phyloP scores from a whole-genome alignment of 1,140 invertebrate species.

The Meloidogyne exigua region DNA sequence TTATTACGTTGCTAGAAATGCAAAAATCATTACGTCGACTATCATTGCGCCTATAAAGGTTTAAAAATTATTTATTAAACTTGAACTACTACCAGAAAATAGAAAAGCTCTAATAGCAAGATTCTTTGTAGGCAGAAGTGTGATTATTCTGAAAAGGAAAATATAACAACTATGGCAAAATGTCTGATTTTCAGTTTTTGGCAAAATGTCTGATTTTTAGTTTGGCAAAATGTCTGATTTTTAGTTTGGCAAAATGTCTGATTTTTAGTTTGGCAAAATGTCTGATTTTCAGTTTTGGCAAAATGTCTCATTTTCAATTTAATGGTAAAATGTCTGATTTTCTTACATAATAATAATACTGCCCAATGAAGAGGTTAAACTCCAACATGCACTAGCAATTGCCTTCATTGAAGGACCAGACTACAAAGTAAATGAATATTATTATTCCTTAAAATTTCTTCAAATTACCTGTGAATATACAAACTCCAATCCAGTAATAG shows the following conservation, averaged over 20 bases:
- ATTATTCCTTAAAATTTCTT: not conserved
- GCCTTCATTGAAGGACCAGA: not conserved
- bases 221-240: too few relatives aligned
- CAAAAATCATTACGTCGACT: not conserved
- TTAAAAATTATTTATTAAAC: too few relatives aligned
- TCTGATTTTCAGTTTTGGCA: not conserved
- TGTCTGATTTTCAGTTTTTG: not conserved
- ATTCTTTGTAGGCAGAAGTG: not conserved
- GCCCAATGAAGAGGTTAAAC: not conserved
- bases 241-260: not conserved
- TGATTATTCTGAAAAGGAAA: not conserved
- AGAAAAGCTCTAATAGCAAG: not conserved
- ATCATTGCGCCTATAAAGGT: not conserved
- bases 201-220: not conserved
- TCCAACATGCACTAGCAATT: not conserved
- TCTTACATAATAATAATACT: slow-evolving; percentile 2
- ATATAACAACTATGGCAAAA: not conserved
- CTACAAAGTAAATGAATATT: not conserved
- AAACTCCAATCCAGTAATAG: slow-evolving; percentile 61
- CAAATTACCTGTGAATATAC: slow-evolving; percentile 54
- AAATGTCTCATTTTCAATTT: not conserved
- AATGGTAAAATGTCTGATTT: not conserved
- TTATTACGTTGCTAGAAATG: not conserved
- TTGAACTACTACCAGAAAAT: not conserved
- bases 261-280: not conserved